Evolutionary conservation across 2,113 vertebrate genomes (phyloP).

Genomic region (Caranx melampygus): DNA sequence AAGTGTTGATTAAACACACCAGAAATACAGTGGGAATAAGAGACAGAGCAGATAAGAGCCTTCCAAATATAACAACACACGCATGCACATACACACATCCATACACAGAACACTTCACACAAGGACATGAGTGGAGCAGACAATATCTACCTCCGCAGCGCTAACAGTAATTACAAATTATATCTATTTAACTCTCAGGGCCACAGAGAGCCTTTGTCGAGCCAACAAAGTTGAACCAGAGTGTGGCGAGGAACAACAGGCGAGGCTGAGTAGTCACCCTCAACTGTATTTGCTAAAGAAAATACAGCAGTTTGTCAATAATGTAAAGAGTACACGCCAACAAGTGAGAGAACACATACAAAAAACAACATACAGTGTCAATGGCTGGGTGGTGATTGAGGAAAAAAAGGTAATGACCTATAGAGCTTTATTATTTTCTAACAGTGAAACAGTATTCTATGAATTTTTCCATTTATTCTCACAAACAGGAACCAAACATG

Average conservation of each 20-base stretch:
- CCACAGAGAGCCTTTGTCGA: constrained; percentile 28
- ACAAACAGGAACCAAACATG: constrained; percentile 6
- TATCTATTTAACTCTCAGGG: constrained; percentile 53
- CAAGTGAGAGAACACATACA: neutral
- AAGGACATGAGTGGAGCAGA: constrained; percentile 58
- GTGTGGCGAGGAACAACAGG: constrained; percentile 21
- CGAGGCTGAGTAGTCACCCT: constrained; percentile 28
- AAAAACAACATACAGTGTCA: neutral
- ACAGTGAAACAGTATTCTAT: neutral
- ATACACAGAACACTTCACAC: constrained; percentile 28
- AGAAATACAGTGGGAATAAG: constrained; percentile 56
- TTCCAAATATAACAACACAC: constrained; percentile 65
- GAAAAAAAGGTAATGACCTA: neutral
- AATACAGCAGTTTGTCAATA: neutral
- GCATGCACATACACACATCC: constrained; percentile 8
- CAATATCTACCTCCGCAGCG: constrained; percentile 37
- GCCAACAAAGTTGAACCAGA: constrained; percentile 38
- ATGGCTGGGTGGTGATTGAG: neutral
- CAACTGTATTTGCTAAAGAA: constrained; percentile 1
- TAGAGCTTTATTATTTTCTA: neutral
- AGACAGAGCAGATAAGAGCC: constrained; percentile 57
- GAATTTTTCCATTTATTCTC: neutral
- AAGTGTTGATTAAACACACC: constrained; percentile 71
- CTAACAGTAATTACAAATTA: constrained; percentile 53
- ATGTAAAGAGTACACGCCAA: constrained; percentile 6